Base-by-base conservation (phyloP, 2,888 invertebrate genomes). In the Eumerus sabulonum region DNA sequence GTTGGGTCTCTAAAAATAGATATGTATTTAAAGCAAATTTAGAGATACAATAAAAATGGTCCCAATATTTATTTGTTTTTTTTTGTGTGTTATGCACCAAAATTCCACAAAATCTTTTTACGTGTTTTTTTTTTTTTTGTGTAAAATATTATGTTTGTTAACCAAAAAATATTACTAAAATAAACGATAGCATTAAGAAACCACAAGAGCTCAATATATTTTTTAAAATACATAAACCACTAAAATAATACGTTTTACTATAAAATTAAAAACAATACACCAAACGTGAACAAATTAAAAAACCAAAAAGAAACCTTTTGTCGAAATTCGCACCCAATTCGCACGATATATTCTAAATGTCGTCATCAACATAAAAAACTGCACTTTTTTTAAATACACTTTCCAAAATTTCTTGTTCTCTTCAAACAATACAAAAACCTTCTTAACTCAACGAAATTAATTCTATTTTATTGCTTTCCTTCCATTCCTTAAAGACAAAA, bases 281-380 rank as follows among this genome's bases (percentile, higher is more conserved):
- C 18, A 35, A 27, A 50, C 18, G 35, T 14, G 47, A 38, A 18
- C 11, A 13, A 36, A 45, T 16, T 12, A 13, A 17, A 36, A 9
- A 42, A 50, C 12, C 1, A 5, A 18, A 38, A 27, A 17, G 50
- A 42, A 36, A 16, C 59, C 42, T 1, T 14, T 36, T 16, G n/a
- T 35, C 4, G 13, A 40, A 53, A 66, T 54, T 11, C 14, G 71
- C 66, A 72, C 47, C 27, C 44, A 48, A 63, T 64, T 68, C 27
- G 77, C 77, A 77, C 72, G 77, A 68, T 18, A 57, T 67, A 67
- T 77, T 72, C 17, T 77, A 53, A 67, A 72, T 72, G 72, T 77
- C 42, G 72, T 59, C 72, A 54, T 48, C 27, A 38, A 42, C 18
- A 45, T 14, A 40, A 44, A 56, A 38, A 44, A 12, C 51, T 59